Base-by-base conservation (phyloP, 2,888 invertebrate species). In the Plusia festucae region DNA sequence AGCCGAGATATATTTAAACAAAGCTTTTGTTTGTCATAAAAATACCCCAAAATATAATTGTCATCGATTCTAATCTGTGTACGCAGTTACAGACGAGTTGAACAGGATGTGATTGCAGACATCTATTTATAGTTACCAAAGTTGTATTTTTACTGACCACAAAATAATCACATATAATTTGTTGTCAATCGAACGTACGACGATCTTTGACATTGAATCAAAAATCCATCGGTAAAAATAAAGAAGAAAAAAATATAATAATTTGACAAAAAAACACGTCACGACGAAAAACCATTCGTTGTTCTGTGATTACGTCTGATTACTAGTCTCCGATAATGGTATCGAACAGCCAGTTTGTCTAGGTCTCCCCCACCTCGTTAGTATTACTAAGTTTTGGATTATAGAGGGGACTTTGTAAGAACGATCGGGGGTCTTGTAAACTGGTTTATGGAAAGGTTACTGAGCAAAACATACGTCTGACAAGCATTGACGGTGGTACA, bases 201-300 rank as follows among this genome's bases (percentile, higher is more conserved):
- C 89, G 90, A 89, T 91, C 90, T 90, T 91, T 92, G 93, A 92
- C 92, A 91, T 92, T 91, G 91, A 90, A 90, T 89, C 84, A 85
- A 86, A 89, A 88, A 89, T 85, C 83, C 84, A 86, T 87, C 77
- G 82, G 85, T 81, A 82, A 85, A 82, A 76, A 72, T 58, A 68
- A 78, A 73, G 79, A 64, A 70, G 77, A 80, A 86, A 89, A 87
- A 75, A 79, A 70, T 46, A 68, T 70, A 90, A 91, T 90, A 90
- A 88, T 88, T 90, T 89, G 88, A 91, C 86, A 88, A 89, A 92
- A 90, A 91, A 85, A 70, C 82, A 73, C 88, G 86, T 89, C 90
- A 90, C 89, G 88, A 91, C 85, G 89, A 87, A 90, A 90, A 91
- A 88, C 88, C 88, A 90, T 89, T 88, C 87, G 87, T 86, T 87